Evolutionary conservation across 2,888 invertebrate genomes (phyloP).

Genomic region (Drosophila merina): DNA sequence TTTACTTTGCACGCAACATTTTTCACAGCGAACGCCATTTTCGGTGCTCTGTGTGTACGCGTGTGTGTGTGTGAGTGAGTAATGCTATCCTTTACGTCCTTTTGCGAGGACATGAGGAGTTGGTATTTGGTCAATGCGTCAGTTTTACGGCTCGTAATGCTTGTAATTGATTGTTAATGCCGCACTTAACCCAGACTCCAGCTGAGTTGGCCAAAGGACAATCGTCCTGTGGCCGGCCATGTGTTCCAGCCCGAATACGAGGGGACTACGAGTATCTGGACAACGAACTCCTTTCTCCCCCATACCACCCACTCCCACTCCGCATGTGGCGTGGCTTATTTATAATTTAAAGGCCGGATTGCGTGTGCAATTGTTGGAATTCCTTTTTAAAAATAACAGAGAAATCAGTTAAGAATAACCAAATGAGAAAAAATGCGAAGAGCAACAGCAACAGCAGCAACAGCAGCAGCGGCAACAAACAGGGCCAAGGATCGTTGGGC

Average conservation of each 20-base stretch:
- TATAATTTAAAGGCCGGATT: slow-evolving; percentile 54
- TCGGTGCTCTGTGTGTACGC: background rate
- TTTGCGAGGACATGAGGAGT: slow-evolving; percentile 24
- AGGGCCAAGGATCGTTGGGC: slow-evolving; percentile 37
- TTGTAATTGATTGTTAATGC: slow-evolving; percentile 71
- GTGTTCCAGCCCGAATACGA: background rate
- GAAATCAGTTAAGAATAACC: slow-evolving; percentile 56
- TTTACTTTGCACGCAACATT: slow-evolving; percentile 53
- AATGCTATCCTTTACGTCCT: slow-evolving; percentile 26
- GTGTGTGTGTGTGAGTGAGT: slow-evolving; percentile 19
- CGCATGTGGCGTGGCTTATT: slow-evolving; percentile 58
- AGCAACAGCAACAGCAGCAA: background rate
- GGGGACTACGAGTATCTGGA: no score
- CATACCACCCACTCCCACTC: background rate
- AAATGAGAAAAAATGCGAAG: slow-evolving; percentile 19
- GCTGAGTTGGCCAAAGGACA: slow-evolving; percentile 45
- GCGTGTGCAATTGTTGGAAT: slow-evolving; percentile 57
- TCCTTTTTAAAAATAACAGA: slow-evolving; percentile 50
- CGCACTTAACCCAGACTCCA: slow-evolving; percentile 62
- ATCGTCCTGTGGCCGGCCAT: slow-evolving; percentile 43
- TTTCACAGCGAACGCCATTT: slow-evolving; percentile 38
- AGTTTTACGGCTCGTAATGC: slow-evolving; percentile 69
- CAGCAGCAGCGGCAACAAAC: slow-evolving; percentile 15
- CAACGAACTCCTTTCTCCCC: no score
- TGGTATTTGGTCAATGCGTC: slow-evolving; percentile 61